Evolutionary conservation across 2,113 vertebrate genomes (phyloP).

Genomic region (Zosterops lateralis): DNA sequence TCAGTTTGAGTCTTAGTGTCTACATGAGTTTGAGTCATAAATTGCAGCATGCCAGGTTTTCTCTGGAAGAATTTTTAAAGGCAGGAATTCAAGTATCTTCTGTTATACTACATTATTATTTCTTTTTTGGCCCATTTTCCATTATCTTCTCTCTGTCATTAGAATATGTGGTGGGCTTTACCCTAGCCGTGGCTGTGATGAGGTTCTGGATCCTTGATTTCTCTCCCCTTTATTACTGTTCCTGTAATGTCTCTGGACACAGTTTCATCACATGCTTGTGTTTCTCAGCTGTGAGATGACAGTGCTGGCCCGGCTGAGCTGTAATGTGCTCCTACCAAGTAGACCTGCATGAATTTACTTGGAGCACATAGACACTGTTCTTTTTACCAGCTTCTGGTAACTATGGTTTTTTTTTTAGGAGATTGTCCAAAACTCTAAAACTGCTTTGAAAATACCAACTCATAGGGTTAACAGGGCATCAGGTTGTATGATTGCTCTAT

Average conservation of each 20-base stretch:
- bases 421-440: no score
- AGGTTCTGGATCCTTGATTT: background rate
- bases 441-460: no score
- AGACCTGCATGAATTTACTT: background rate
- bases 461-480: no score
- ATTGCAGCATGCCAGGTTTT: background rate
- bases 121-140: background rate
- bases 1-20: background rate
- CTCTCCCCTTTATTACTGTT: background rate
- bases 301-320: background rate
- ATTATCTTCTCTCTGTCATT: background rate
- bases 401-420: no score
- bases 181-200: accelerated
- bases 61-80: background rate
- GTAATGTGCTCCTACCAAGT: background rate
- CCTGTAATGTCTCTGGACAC: background rate
- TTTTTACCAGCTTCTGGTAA: no score
- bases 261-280: background rate
- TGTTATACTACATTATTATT: background rate
- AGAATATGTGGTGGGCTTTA: background rate
- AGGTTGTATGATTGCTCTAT: background rate
- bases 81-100: background rate
- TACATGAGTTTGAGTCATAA: background rate
- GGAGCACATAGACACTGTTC: background rate
- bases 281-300: background rate